Evolutionary conservation across 2,797 vertebrate genomes (phyloP).

Genomic region (Lacerta viridis): DNA sequence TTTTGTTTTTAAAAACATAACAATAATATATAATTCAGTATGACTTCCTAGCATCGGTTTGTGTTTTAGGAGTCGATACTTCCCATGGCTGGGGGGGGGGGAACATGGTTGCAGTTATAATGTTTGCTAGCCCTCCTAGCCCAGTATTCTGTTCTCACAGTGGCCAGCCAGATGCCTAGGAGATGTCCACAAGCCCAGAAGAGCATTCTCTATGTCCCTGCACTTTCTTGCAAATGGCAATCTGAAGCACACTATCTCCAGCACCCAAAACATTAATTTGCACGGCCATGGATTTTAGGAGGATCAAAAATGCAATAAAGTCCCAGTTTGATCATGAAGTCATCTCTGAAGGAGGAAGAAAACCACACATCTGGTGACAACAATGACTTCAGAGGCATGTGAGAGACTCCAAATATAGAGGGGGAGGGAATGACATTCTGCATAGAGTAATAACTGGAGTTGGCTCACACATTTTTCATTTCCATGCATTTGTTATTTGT

Average conservation of each 20-base stretch:
- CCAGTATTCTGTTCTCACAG: too few relatives aligned
- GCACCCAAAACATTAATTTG: not conserved
- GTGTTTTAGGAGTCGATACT: not conserved
- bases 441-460: conserved; percentile 15
- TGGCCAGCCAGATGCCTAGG: too few relatives aligned
- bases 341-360: not conserved
- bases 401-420: not conserved
- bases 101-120: not conserved
- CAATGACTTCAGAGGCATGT: not conserved
- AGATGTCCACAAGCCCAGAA: too few relatives aligned
- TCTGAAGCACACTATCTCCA: too few relatives aligned
- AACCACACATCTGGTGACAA: not conserved
- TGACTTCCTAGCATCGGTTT: not conserved
- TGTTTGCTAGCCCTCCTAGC: not conserved
- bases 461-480: conserved; percentile 14
- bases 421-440: not conserved
- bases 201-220: too few relatives aligned
- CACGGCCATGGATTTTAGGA: not conserved
- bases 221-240: not conserved
- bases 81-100: not conserved
- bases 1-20: not conserved
- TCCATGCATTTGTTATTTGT: conserved; percentile 13
- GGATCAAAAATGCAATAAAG: not conserved
- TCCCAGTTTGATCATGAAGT: conserved; percentile 5
- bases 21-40: not conserved